These are phyloP conservation scores for Beris morrisii DNA, from an alignment of 2,888 invertebrate species.

Conservation along the genomic window DNA sequence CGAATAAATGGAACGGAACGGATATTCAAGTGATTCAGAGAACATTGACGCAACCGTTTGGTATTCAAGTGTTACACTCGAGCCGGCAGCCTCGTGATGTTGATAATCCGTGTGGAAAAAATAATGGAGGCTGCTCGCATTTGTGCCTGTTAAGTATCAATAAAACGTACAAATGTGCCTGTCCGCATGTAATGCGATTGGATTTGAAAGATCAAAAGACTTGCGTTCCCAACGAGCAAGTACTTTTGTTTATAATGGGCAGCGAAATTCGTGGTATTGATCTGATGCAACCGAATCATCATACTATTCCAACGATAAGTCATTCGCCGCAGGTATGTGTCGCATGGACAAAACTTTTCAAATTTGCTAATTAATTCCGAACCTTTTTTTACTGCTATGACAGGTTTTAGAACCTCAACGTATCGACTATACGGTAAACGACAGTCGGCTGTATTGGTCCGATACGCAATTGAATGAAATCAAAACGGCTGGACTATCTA, in stretches of 20 bases:
- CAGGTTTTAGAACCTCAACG: conserved; percentile 70
- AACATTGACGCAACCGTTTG: conserved; percentile 86
- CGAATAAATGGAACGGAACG: conserved; percentile 84
- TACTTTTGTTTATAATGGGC: conserved; percentile 73
- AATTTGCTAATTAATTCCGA: background rate
- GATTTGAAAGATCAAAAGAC: conserved; percentile 61
- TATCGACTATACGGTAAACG: conserved; percentile 69
- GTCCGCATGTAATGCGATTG: conserved; percentile 85
- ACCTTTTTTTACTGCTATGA: background rate
- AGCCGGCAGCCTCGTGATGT: conserved; percentile 66
- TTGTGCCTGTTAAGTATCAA: conserved; percentile 74
- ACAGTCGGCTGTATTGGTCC: conserved; percentile 75
- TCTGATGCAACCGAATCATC: conserved; percentile 71
- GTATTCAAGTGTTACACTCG: conserved; percentile 80
- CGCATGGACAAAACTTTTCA: conserved; percentile 1
- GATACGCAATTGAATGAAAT: conserved; percentile 76
- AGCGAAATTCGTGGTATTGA: conserved; percentile 85
- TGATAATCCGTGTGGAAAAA: conserved; percentile 67
- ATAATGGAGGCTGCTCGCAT: conserved; percentile 80
- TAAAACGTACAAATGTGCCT: conserved; percentile 71
- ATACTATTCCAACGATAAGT: conserved; percentile 80
- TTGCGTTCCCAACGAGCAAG: conserved; percentile 71
- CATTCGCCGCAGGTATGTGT: conserved; percentile 51
- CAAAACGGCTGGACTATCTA: conserved; percentile 67
- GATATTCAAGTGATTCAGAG: conserved; percentile 78